A percentile compares a stretch with the other conserved stretches of the same genome.
Conservation (phyloP, 1,140 invertebrate genomes). For the Zaprionus ghesquierei region DNA sequence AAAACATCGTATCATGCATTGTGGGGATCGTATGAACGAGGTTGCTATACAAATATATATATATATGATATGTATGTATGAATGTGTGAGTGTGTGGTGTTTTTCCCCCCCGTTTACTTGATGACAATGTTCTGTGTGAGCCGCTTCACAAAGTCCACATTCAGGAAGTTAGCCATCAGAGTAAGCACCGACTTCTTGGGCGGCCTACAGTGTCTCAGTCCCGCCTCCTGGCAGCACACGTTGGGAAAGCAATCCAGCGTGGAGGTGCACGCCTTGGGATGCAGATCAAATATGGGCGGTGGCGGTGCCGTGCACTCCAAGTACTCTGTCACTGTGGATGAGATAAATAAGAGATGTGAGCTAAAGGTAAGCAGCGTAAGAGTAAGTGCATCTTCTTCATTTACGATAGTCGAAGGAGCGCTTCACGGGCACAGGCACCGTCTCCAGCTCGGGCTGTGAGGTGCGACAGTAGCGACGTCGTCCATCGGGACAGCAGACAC, state of each 20-base stretch:
- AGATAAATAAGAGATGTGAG: background rate
- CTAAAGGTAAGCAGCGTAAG: background rate
- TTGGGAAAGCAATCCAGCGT: constrained; percentile 89
- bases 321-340: constrained; percentile 85
- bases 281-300: constrained; percentile 85
- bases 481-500: constrained; percentile 88
- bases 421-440: constrained; percentile 84
- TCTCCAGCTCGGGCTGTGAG: constrained; percentile 85
- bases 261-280: constrained; percentile 86
- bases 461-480: constrained; percentile 87
- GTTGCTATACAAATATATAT: background rate
- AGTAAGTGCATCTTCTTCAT: constrained; percentile 6
- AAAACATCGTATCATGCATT: background rate
- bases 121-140: constrained; percentile 81
- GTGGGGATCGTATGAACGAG: background rate
- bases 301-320: constrained; percentile 89
- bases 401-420: constrained; percentile 83
- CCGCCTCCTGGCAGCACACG: constrained; percentile 88
- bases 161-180: constrained; percentile 85
- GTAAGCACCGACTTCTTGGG: constrained; percentile 87
- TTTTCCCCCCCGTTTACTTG: constrained; percentile 52
- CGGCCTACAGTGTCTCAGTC: constrained; percentile 87
- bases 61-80: constrained; percentile 13
- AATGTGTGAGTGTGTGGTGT: constrained; percentile 1
- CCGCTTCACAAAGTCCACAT: constrained; percentile 78